Conservation (phyloP, 2,797 vertebrate genomes). For the Gymnothorax reevesii region DNA sequence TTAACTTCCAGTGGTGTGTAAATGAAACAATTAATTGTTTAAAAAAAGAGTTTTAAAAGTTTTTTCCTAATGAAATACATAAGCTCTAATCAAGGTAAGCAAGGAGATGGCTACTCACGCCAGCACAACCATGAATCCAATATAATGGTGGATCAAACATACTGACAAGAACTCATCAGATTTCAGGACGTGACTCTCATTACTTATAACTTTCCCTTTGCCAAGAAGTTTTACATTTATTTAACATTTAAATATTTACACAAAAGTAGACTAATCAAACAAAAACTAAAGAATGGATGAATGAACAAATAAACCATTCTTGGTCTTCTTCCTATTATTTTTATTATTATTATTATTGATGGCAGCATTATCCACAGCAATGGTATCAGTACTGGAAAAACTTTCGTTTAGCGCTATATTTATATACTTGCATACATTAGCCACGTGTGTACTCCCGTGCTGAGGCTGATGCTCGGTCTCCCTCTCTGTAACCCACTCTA, state of each 20-base stretch:
- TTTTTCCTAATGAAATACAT: neutral
- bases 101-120: neutral
- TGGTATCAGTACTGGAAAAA: neutral
- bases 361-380: neutral
- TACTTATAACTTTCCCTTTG: neutral
- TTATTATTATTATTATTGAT: neutral
- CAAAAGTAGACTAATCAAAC: too few relatives aligned
- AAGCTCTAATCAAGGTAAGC: neutral
- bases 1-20: neutral
- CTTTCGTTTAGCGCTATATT: neutral
- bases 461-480: neutral
- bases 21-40: neutral
- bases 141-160: neutral
- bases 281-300: too few relatives aligned
- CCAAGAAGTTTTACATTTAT: neutral
- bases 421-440: neutral
- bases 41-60: too few relatives aligned
- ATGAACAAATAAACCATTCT: too few relatives aligned
- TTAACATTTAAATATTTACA: too few relatives aligned
- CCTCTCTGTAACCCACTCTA: neutral
- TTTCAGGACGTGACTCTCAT: neutral
- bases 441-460: neutral
- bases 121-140: neutral
- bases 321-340: too few relatives aligned
- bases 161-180: neutral